A percentile compares a stretch with the other conserved stretches of the same genome.
Conservation (phyloP, 1,140 invertebrate species). For the Pseudoatta argentina region DNA sequence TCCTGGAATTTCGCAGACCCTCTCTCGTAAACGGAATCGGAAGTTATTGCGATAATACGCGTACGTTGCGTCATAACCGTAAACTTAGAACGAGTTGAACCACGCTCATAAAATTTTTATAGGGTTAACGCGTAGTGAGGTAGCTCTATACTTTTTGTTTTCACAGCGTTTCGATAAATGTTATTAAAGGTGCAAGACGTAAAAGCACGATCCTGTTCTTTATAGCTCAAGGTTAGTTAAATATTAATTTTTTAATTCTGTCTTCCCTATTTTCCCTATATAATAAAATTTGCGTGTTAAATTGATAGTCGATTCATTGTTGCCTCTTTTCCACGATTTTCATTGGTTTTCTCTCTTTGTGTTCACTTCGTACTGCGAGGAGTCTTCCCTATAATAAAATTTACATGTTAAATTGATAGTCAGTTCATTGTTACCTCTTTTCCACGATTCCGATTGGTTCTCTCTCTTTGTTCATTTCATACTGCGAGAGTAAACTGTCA, state of each 20-base stretch:
- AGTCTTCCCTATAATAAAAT: too few species aligned
- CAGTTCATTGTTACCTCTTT: too few species aligned
- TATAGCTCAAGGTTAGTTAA: not conserved
- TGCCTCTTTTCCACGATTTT: too few species aligned
- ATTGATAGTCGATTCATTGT: too few species aligned
- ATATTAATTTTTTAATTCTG: not conserved
- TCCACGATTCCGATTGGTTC: too few species aligned
- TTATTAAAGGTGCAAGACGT: not conserved
- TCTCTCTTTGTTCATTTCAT: too few species aligned
- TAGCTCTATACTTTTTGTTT: not conserved
- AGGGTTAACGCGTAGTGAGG: not conserved
- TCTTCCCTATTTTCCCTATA: not conserved
- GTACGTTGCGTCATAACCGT: constrained; percentile 13
- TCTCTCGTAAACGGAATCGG: constrained; percentile 41
- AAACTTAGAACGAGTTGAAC: not conserved
- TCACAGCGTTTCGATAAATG: constrained; percentile 1
- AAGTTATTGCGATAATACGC: constrained; percentile 35
- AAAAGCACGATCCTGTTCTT: not conserved
- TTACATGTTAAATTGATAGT: too few species aligned
- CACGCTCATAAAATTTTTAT: constrained; percentile 30
- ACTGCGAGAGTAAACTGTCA: too few species aligned
- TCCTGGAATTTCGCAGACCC: constrained; percentile 29
- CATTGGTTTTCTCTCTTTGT: too few species aligned
- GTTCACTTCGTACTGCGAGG: too few species aligned
- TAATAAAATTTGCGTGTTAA: too few species aligned